Base-by-base conservation (phyloP, 2,797 vertebrate species). In the Centroberyx gerrardi region DNA sequence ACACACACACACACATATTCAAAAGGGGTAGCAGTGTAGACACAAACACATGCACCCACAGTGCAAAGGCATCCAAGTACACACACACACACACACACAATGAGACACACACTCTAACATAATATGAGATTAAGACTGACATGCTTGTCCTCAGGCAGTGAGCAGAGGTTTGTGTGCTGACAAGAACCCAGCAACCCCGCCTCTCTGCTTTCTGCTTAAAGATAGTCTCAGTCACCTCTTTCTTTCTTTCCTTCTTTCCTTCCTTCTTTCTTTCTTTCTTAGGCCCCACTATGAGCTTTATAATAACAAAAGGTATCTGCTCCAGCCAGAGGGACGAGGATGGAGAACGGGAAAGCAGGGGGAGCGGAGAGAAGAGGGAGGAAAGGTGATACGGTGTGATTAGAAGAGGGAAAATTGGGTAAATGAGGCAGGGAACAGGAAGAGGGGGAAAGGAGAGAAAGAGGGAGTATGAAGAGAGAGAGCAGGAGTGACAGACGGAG, bases 51-150 rank as follows among this genome's bases (percentile, higher is more conserved):
- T 68, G 52, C n/a, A 46, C 59, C 44, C 69, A 68, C 54, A 73
- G 8, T 29, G 61, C 29, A 67, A 42, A 75, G 15, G 28, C 65
- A 73, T 51, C 62, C 40, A 44, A 14, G 40, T 42, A 13, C 10
- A 56, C 33, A 36, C 33, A 62, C 63, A 73, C 49, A 73, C 44
- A 76, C 42, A 64, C 66, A 62, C 42, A 70, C 2, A 3, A 33
- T 59, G 2, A 70, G 3, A 72, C 36, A 84, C 70, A 68, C 60
- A 79, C 63, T 59, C 76, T 15, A 63, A 74, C 64, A 74, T 70
- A 81, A 83, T 83, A 83, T 74, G 66, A 86, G 87, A 92, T 92
- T 82, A 78, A 82, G 60, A 88, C 75, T 92, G 90, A 93, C 91
- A 93, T 55, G 77, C 70, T 72, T 86, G 61, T 83, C 92, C 89